Base-by-base conservation (phyloP, 2,113 vertebrate genomes). In the Lampris incognitus region DNA sequence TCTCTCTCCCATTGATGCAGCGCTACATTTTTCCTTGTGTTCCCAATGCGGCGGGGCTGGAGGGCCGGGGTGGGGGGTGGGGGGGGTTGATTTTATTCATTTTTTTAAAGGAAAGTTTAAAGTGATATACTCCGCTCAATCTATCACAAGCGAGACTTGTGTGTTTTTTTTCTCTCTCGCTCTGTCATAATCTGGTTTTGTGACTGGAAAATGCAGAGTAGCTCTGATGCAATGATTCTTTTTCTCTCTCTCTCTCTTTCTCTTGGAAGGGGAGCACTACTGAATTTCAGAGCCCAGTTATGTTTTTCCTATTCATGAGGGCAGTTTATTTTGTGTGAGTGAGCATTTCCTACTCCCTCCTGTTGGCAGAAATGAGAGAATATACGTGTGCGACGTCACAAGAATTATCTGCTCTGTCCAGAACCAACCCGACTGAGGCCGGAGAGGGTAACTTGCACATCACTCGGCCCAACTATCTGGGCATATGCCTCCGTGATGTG, bases 1-100 rank as follows among this genome's bases (percentile, higher is more conserved):
- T 5, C 84, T 71, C 88, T 92, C 87, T 92, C 81, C 76, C 70
- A 82, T 86, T 92, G 89, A 91, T 65, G 69, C 85, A 77, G 68
- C 84, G 76, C 86, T 72, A 66, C 54, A 83, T 82, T 71, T 77
- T 83, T 86, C 38, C 62, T 69, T 83, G 75, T 73, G 69, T 84
- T 88, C 59, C 74, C 79, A 88, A 89, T 78, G 75, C 57, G 69
- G n/a, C 86, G 60, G 62, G 77, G 75, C 24, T 24, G 24, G 24
- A 24, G 24, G 24, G 24, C 24, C 24, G 24, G 24, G 24, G 24
- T 39, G n/a, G 66, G 49, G 65, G 56, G 6, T n/a, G 44, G 81
- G 63, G 52, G 60, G 49, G 60, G 68, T 82, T 60, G 9, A 10
- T 58, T 50, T 9, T 52, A 42, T 55, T 81, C 69, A 63, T 7